Conservation (phyloP, 2,797 vertebrate species). For the Phataginus tricuspis region DNA sequence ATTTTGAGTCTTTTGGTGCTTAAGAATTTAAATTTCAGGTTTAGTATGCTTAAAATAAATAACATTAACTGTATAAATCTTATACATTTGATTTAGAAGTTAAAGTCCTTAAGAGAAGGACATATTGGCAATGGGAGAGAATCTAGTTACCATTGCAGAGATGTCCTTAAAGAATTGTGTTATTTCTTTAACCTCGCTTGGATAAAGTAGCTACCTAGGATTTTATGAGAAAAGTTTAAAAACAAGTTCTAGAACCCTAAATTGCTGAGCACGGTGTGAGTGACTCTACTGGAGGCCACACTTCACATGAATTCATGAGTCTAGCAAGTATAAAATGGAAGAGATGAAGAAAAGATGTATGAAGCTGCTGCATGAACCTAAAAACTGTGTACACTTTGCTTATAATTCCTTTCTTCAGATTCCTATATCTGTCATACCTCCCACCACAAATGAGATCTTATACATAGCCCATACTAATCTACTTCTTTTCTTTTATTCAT, state of each 20-base stretch:
- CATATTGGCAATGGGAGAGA: neutral
- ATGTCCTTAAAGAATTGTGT: neutral
- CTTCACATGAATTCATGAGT: neutral
- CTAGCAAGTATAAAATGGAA: neutral
- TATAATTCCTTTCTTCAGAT: neutral
- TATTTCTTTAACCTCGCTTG: neutral
- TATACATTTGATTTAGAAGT: neutral
- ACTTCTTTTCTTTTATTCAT: neutral
- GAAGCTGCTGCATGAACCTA: neutral
- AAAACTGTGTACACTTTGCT: neutral
- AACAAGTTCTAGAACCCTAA: neutral
- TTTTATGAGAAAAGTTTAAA: neutral
- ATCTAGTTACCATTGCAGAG: neutral
- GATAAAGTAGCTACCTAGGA: neutral
- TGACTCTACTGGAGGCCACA: neutral
- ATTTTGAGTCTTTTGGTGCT: neutral
- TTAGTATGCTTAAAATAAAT: neutral
- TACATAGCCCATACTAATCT: neutral
- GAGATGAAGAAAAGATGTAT: neutral
- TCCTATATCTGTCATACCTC: neutral
- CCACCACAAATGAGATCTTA: neutral
- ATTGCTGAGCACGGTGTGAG: neutral
- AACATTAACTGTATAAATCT: neutral
- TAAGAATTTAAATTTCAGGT: neutral
- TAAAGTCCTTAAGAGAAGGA: neutral